Evolutionary conservation across 2,797 vertebrate species (phyloP).

Genomic region (Pelochelys cantorii): DNA sequence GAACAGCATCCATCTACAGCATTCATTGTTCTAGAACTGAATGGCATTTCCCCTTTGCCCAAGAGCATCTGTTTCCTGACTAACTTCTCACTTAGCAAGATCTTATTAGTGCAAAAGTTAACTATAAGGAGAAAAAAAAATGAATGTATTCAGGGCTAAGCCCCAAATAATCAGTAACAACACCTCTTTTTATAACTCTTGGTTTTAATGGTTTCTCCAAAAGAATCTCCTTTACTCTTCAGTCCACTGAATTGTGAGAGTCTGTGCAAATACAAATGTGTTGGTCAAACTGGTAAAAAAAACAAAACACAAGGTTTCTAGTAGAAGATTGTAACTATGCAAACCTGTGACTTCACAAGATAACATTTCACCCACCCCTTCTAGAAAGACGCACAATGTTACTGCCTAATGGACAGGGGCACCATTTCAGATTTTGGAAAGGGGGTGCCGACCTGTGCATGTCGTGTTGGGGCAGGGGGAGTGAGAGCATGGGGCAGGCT

Average conservation of each 20-base stretch:
- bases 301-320: neutral
- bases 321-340: conserved; percentile 3
- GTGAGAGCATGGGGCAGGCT: too few relatives aligned
- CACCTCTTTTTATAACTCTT: neutral
- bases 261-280: conserved; percentile 15
- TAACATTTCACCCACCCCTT: neutral
- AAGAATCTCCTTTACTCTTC: neutral
- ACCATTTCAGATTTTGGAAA: too few relatives aligned
- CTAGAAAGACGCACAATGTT: neutral
- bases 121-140: neutral
- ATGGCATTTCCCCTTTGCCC: neutral
- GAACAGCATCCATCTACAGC: neutral
- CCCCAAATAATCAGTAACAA: neutral
- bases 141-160: neutral
- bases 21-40: neutral
- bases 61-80: conserved; percentile 25
- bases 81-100: neutral
- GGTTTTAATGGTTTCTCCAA: neutral
- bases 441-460: too few relatives aligned
- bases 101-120: neutral
- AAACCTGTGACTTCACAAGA: conserved; percentile 5
- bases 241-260: neutral
- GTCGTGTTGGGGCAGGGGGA: too few relatives aligned
- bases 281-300: neutral
- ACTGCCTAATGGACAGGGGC: neutral